Percentiles rank a stretch among this genome's conserved stretches.
These are phyloP conservation scores for Thereva unica DNA, from an alignment of 2,888 invertebrate species.

Conservation along the genomic window DNA sequence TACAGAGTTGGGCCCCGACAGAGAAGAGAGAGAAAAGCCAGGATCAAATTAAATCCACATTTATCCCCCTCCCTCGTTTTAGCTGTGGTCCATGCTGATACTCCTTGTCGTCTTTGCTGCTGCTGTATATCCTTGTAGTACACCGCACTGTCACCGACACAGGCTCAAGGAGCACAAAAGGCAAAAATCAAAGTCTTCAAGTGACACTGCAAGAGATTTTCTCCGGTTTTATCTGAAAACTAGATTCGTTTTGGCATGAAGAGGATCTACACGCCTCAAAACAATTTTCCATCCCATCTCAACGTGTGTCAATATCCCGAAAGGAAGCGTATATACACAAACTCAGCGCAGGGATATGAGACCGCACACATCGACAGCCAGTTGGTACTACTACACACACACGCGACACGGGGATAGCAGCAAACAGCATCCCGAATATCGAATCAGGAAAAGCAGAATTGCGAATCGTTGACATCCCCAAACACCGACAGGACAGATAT, in stretches of 20 bases:
- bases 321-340: conserved; percentile 12
- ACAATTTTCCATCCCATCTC: conserved; percentile 42
- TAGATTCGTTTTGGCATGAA: conserved; percentile 30
- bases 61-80: conserved; percentile 8
- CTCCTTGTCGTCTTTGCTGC: no score
- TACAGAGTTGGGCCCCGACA: no score
- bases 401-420: no score
- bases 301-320: conserved; percentile 33
- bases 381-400: conserved; percentile 2
- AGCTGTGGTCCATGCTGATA: no score
- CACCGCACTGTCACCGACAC: conserved; percentile 8
- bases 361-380: background rate
- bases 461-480: conserved; percentile 38
- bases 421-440: conserved; percentile 25
- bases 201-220: conserved; percentile 34
- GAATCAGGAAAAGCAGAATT: conserved; percentile 34
- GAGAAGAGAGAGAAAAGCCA: background rate
- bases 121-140: no score
- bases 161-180: conserved; percentile 16
- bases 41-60: conserved; percentile 34
- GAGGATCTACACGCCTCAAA: conserved; percentile 39
- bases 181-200: conserved; percentile 30
- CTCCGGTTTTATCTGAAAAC: conserved; percentile 31
- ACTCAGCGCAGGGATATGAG: conserved; percentile 2
- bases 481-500: conserved; percentile 42